A percentile compares a stretch with the other conserved stretches of the same genome.
Evolutionary conservation across 2,113 vertebrate species (phyloP).

Genomic region (Cyanoramphus novaezelandiae): DNA sequence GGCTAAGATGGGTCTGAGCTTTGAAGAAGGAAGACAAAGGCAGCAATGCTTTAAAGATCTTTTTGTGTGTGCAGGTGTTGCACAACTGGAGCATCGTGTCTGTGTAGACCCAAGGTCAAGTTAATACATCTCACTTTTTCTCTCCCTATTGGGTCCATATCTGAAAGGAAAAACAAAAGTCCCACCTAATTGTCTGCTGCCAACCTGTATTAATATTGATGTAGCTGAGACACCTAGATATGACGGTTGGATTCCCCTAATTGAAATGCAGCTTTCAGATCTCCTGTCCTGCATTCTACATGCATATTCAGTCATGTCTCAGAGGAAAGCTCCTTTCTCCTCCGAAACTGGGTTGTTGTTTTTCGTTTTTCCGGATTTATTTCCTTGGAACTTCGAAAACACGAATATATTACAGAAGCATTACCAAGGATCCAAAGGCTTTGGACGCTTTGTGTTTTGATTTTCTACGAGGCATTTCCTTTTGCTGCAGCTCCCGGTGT

Average conservation of each 20-base stretch:
- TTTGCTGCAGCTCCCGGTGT: not conserved
- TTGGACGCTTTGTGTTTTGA: not conserved
- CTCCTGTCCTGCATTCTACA: not conserved
- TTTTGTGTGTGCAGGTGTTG: not conserved
- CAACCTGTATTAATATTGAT: not conserved
- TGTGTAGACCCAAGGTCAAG: not conserved
- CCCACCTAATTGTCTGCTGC: not conserved
- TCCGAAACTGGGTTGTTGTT: not conserved
- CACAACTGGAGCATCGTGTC: not conserved
- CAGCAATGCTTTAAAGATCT: not conserved
- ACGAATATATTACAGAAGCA: not conserved
- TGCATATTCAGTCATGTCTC: not conserved
- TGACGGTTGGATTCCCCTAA: not conserved
- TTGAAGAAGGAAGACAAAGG: not conserved
- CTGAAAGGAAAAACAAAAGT: not conserved
- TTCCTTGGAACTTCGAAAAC: not conserved
- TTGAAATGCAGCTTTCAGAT: not conserved
- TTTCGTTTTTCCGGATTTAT: conserved; percentile 2
- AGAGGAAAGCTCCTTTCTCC: conserved; percentile 17
- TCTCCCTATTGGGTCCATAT: not conserved
- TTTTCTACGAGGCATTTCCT: not conserved
- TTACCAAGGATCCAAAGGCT: not conserved
- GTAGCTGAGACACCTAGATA: not conserved
- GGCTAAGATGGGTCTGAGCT: not conserved
- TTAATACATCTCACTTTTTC: not conserved